These are phyloP conservation scores for Coryphaenoides rupestris DNA, from an alignment of 2,113 vertebrate species.

Conservation along the genomic window DNA sequence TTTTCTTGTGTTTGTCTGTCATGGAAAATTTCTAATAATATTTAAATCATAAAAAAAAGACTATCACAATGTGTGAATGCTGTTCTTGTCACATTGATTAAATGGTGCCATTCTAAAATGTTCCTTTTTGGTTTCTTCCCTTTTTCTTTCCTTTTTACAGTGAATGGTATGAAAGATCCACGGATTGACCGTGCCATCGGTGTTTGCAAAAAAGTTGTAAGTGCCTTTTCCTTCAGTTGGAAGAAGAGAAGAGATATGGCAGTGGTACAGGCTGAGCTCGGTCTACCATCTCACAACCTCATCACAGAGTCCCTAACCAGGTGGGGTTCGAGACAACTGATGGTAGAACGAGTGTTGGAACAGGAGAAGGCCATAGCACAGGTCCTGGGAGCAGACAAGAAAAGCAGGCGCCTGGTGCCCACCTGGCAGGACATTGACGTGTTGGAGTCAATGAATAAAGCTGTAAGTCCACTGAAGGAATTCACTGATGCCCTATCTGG, in stretches of 20 bases:
- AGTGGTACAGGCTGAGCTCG: not conserved
- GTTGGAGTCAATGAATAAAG: no score
- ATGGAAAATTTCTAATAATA: not conserved
- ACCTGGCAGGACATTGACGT: no score
- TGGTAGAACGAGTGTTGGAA: not conserved
- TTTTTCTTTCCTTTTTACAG: not conserved
- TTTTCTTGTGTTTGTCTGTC: not conserved
- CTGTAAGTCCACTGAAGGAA: no score
- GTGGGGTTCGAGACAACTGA: not conserved
- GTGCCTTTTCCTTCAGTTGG: no score
- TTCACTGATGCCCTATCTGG: no score
- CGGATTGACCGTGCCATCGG: not conserved
- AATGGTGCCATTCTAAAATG: not conserved
- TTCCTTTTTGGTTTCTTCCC: not conserved
- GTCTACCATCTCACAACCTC: not conserved
- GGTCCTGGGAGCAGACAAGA: no score
- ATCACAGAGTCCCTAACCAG: constrained; percentile 3
- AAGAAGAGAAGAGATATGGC: constrained; percentile 6
- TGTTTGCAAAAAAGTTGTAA: no score
- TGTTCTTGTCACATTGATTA: not conserved
- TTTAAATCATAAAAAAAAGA: not conserved
- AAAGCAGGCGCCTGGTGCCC: no score
- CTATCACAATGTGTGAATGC: constrained; percentile 2
- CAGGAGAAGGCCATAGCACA: no score
- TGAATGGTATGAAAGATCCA: not conserved